Percentiles rank a stretch among this genome's conserved stretches.
These are phyloP conservation scores for Eulemur albifrons DNA, from an alignment of 2,797 vertebrate genomes.

Conservation along the genomic window DNA sequence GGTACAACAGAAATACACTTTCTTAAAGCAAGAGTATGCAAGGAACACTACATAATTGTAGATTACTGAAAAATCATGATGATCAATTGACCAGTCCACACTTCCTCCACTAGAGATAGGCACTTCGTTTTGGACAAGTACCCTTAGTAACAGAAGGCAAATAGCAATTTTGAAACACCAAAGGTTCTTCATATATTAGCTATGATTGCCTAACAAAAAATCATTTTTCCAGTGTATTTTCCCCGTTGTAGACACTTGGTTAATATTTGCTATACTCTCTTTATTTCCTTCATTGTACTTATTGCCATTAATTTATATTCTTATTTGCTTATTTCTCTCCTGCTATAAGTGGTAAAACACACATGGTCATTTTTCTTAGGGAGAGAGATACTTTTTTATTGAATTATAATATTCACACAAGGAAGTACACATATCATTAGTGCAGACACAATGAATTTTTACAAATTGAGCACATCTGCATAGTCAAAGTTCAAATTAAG, in stretches of 20 bases:
- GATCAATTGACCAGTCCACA: background rate
- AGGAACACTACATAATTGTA: background rate
- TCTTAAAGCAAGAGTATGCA: background rate
- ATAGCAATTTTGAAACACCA: background rate
- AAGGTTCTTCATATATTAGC: background rate
- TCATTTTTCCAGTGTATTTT: background rate
- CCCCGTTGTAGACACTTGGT: background rate
- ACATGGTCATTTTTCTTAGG: background rate
- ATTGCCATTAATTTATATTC: background rate
- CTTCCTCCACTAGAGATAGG: background rate
- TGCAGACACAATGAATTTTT: background rate
- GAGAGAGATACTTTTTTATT: background rate
- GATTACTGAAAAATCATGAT: background rate
- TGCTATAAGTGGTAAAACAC: background rate
- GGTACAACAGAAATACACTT: background rate
- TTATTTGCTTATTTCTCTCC: background rate
- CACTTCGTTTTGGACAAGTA: background rate
- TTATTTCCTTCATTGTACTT: background rate
- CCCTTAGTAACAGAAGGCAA: background rate
- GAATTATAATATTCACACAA: background rate
- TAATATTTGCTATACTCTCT: background rate
- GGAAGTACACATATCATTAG: background rate
- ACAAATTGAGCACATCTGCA: background rate
- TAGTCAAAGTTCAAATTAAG: background rate
- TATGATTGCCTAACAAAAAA: background rate